Evolutionary conservation across 2,888 invertebrate species (phyloP), one percentile per base, ranked within the genome.

Genomic region (Meandrusa payeni): DNA sequence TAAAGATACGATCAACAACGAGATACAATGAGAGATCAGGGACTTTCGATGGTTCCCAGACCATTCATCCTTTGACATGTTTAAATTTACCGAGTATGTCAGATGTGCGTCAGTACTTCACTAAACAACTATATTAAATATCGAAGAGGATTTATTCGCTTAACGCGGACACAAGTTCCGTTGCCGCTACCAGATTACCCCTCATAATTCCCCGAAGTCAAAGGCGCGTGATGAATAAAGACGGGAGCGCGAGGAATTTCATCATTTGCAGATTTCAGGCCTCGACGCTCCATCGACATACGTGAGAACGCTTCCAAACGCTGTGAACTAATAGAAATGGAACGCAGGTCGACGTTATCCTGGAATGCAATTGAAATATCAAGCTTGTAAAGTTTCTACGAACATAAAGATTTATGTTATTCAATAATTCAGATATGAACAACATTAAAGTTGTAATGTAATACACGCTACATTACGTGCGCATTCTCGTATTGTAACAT

Each of bases 221-320:
- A 53, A 74, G 74, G 81, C 80, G 85, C 79, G 85, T 83, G 78
- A 76, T 80, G 87, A 86, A 87, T 87, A 85, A 80, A 82, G 65
- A 52, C 62, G 52, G 71, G 74, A 79, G 69, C 69, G 76, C 59
- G 48, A 60, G 71, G 83, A 78, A 87, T 87, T 79, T 70, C 70
- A 76, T 76, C 79, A 76, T 64, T n/a, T 73, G 78, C 79, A 80
- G 82, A 83, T 85, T 81, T 77, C 69, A 82, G 77, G 75, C 69
- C 71, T 69, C 61, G 53, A 64, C 61, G 67, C 62, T 63, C 67
- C 69, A 69, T 66, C 52, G 51, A 62, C 47, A 53, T 61, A 76
- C 72, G 78, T 83, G 83, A 79, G 78, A 85, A 80, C 70, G 52
- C 56, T 60, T 50, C 51, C 47, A 53, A 59, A 54, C 48, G 54